Percentiles rank a stretch among this genome's conserved stretches.
phyloP scores from a whole-genome alignment of 2,113 vertebrate species.

The Crotalus helleri region DNA sequence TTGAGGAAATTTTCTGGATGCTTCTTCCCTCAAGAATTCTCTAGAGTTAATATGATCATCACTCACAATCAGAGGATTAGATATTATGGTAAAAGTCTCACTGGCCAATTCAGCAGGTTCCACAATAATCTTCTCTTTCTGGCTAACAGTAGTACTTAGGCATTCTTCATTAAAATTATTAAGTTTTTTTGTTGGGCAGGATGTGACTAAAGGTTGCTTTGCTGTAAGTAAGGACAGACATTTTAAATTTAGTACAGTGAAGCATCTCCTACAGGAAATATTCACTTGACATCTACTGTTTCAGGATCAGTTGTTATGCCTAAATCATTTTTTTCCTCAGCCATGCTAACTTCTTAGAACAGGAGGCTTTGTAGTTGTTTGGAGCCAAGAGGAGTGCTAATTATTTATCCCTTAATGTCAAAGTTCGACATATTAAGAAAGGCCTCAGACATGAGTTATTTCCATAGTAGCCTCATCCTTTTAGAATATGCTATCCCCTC shows the following conservation, averaged over 20 bases:
- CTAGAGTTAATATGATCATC: fast-evolving
- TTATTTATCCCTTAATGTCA: no score
- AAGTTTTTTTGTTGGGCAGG: not conserved
- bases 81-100: conserved; percentile 30
- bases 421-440: no score
- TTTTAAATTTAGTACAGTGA: fast-evolving
- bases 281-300: not conserved
- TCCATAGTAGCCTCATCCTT: no score
- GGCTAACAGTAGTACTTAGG: not conserved
- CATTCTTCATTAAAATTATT: fast-evolving
- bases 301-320: not conserved
- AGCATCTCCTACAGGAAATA: not conserved
- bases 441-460: no score
- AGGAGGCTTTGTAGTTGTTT: no score
- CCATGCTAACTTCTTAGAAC: not conserved
- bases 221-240: fast-evolving
- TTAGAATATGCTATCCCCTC: no score
- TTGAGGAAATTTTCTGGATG: fast-evolving
- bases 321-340: not conserved
- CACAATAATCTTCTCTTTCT: conserved; percentile 30
- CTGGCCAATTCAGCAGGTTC: conserved; percentile 48
- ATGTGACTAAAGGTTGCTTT: fast-evolving
- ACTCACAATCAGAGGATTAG: not conserved
- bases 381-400: no score
- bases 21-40: not conserved